These are phyloP conservation scores for Entomobrya multifasciata DNA, from an alignment of 2,888 invertebrate genomes.

Conservation along the genomic window DNA sequence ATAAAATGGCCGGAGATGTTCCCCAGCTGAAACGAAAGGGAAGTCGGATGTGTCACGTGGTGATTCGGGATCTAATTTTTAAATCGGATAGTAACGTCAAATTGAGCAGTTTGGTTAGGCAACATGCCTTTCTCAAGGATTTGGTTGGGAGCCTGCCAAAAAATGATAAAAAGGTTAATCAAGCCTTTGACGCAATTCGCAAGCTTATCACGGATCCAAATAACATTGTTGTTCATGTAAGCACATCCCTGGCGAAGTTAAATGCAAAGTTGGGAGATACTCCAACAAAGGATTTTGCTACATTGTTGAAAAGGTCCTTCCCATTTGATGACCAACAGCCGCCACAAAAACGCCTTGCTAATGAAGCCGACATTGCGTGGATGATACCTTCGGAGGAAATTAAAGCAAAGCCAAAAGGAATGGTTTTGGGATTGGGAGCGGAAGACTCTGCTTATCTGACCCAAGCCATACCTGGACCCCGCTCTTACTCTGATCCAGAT, in stretches of 20 bases:
- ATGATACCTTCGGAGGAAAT: conserved; percentile 69
- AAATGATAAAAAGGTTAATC: conserved; percentile 80
- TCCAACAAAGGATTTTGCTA: conserved; percentile 58
- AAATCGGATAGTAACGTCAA: conserved; percentile 84
- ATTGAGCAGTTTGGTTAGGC: conserved; percentile 87
- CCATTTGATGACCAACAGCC: conserved; percentile 62
- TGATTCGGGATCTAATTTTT: conserved; percentile 85
- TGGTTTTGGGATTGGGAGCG: conserved; percentile 90
- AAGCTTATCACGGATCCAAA: conserved; percentile 84
- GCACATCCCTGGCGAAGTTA: conserved; percentile 87
- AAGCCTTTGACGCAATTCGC: conserved; percentile 85
- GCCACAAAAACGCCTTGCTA: conserved; percentile 66
- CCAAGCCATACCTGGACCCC: conserved; percentile 86
- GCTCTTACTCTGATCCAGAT: conserved; percentile 85
- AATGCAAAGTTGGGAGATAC: conserved; percentile 81
- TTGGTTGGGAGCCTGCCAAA: conserved; percentile 84
- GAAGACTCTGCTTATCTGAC: conserved; percentile 89
- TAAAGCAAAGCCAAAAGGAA: conserved; percentile 80
- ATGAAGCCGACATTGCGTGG: conserved; percentile 76
- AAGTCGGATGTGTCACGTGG: conserved; percentile 85
- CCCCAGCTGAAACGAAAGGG: conserved; percentile 89
- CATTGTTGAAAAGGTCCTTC: conserved; percentile 66
- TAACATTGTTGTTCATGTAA: conserved; percentile 87
- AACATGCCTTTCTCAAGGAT: conserved; percentile 88
- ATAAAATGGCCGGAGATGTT: conserved; percentile 91